These are phyloP conservation scores for Listronotus bonariensis DNA, from an alignment of 1,140 invertebrate species.

Conservation along the genomic window DNA sequence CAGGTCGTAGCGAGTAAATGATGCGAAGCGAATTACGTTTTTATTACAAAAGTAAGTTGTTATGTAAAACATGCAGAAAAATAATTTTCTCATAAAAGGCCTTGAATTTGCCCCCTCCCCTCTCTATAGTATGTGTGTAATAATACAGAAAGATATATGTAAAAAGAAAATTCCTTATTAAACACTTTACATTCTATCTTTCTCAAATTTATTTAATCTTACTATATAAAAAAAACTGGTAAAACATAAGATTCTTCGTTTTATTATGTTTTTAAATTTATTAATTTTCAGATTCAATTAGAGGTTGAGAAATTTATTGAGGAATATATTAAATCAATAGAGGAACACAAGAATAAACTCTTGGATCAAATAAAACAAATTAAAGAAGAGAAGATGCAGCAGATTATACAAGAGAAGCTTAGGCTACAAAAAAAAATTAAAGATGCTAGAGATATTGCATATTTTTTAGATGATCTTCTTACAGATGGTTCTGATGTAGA, in stretches of 20 bases:
- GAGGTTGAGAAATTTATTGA: slow-evolving; percentile 67
- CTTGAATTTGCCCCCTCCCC: too few species aligned
- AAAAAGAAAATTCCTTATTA: too few species aligned
- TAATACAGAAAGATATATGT: too few species aligned
- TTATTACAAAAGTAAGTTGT: too few species aligned
- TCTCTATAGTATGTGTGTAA: too few species aligned
- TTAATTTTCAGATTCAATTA: slow-evolving; percentile 49
- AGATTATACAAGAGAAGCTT: slow-evolving; percentile 56
- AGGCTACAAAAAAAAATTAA: slow-evolving; percentile 58
- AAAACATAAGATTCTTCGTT: neutral
- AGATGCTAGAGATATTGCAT: slow-evolving; percentile 62
- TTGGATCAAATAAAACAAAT: slow-evolving; percentile 54
- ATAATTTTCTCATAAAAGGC: too few species aligned
- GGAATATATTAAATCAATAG: slow-evolving; percentile 64
- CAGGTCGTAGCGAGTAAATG: too few species aligned
- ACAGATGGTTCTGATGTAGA: slow-evolving; percentile 70
- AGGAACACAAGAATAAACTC: slow-evolving; percentile 63
- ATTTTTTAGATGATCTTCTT: slow-evolving; percentile 66
- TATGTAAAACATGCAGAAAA: too few species aligned
- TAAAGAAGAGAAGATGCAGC: slow-evolving; percentile 58
- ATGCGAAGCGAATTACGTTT: too few species aligned
- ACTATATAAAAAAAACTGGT: neutral
- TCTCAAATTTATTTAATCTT: too few species aligned
- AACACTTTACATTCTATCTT: too few species aligned
- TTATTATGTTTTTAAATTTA: neutral